These are phyloP conservation scores for Uloborus plumipes DNA, from an alignment of 2,888 invertebrate genomes.

Conservation along the genomic window DNA sequence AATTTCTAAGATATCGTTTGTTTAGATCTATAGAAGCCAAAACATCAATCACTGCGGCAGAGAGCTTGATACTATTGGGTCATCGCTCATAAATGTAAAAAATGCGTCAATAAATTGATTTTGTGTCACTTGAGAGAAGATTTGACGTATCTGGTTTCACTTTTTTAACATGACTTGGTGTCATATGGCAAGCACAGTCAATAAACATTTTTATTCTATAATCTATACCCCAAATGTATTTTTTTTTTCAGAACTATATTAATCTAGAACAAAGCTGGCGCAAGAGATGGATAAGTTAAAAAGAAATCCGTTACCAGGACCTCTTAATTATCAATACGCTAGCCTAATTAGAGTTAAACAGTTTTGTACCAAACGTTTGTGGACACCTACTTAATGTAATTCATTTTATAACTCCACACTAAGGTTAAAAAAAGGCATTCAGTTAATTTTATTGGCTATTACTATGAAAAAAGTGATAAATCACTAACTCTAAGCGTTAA, in stretches of 20 bases:
- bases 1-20: constrained; percentile 18
- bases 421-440: too few relatives aligned
- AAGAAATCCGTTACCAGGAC: too few relatives aligned
- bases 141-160: constrained; percentile 45
- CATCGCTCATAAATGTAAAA: constrained; percentile 50
- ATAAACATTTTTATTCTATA: constrained; percentile 1
- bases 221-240: neutral
- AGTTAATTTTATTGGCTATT: too few relatives aligned
- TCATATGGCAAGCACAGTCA: constrained; percentile 7
- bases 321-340: too few relatives aligned
- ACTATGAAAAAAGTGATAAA: too few relatives aligned
- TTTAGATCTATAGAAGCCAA: constrained; percentile 14
- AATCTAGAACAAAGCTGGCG: too few relatives aligned
- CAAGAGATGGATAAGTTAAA: too few relatives aligned
- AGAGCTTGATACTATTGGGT: constrained; percentile 33
- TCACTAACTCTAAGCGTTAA: too few relatives aligned
- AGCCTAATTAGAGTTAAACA: too few relatives aligned
- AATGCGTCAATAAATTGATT: constrained; percentile 58
- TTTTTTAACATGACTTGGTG: constrained; percentile 11
- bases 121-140: constrained; percentile 44
- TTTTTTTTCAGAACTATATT: neutral
- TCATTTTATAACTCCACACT: too few relatives aligned
- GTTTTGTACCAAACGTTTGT: too few relatives aligned
- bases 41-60: constrained; percentile 42
- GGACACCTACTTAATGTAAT: too few relatives aligned